These are phyloP conservation scores for Myiopsitta monachus DNA, from an alignment of 2,113 vertebrate species.

Conservation along the genomic window DNA sequence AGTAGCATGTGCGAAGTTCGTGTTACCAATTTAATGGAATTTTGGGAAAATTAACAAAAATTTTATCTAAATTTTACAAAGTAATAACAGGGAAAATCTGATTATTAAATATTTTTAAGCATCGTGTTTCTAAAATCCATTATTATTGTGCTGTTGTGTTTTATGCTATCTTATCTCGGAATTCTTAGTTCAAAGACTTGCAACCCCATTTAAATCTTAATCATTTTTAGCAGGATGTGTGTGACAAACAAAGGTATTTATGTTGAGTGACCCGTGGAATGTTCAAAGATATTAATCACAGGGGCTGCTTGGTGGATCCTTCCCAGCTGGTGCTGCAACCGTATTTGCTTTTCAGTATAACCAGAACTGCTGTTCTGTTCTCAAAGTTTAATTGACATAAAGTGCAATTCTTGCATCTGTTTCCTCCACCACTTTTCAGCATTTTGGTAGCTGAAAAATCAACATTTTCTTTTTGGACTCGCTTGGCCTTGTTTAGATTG, in stretches of 20 bases:
- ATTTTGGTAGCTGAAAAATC: neutral
- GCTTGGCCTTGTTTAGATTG: neutral
- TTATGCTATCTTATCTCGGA: neutral
- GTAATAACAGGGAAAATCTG: neutral
- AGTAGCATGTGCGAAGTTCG: neutral
- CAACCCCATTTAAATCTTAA: conserved; percentile 20
- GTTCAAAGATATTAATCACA: neutral
- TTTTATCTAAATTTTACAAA: neutral
- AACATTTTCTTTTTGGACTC: neutral
- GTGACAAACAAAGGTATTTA: conserved; percentile 7
- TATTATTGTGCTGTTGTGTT: neutral
- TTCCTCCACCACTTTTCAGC: neutral
- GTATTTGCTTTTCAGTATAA: neutral
- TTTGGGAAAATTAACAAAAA: neutral
- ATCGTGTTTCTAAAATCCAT: neutral
- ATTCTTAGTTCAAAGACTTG: neutral
- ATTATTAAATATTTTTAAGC: neutral
- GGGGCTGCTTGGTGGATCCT: neutral
- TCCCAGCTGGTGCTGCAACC: neutral
- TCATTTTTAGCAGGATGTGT: conserved; percentile 27
- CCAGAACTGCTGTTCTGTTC: neutral
- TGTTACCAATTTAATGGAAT: neutral
- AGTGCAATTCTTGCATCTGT: neutral
- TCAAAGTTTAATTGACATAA: neutral
- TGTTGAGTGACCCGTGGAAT: neutral